These are phyloP conservation scores for Larimichthys crocea DNA, from an alignment of 2,113 vertebrate species.

Conservation along the genomic window DNA sequence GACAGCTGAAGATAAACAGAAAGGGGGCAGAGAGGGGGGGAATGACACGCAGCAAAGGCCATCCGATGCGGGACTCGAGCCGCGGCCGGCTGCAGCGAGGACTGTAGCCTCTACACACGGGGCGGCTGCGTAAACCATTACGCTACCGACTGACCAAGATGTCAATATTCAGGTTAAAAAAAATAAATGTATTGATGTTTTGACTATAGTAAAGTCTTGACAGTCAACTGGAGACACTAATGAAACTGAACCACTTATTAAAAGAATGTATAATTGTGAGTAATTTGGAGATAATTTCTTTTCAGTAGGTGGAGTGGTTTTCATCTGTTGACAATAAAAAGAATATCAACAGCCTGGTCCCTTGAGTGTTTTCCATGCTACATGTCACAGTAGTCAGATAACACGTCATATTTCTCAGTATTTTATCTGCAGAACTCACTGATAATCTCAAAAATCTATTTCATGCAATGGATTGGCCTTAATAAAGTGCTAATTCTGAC, in stretches of 20 bases:
- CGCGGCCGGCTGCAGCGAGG: too few relatives aligned
- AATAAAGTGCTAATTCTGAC: slow-evolving; percentile 15
- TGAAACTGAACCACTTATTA: background rate
- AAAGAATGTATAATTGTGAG: background rate
- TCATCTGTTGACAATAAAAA: background rate
- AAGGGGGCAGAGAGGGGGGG: too few relatives aligned
- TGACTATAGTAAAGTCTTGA: background rate
- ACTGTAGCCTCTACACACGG: too few relatives aligned
- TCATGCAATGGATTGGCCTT: slow-evolving; percentile 2
- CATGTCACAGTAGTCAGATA: background rate
- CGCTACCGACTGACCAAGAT: background rate
- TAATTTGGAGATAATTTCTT: background rate
- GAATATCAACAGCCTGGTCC: background rate
- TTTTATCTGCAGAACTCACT: slow-evolving; percentile 24
- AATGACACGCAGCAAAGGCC: too few relatives aligned
- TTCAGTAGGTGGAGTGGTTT: background rate
- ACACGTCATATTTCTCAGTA: slow-evolving; percentile 4
- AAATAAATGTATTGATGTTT: background rate
- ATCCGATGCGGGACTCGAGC: too few relatives aligned
- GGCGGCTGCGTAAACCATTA: too few relatives aligned
- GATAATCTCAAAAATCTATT: slow-evolving; percentile 39
- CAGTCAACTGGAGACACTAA: too few relatives aligned
- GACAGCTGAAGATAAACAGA: too few relatives aligned
- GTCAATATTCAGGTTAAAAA: background rate
- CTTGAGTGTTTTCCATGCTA: background rate